These are phyloP conservation scores for Menura novaehollandiae DNA, from an alignment of 2,113 vertebrate genomes.

Conservation along the genomic window DNA sequence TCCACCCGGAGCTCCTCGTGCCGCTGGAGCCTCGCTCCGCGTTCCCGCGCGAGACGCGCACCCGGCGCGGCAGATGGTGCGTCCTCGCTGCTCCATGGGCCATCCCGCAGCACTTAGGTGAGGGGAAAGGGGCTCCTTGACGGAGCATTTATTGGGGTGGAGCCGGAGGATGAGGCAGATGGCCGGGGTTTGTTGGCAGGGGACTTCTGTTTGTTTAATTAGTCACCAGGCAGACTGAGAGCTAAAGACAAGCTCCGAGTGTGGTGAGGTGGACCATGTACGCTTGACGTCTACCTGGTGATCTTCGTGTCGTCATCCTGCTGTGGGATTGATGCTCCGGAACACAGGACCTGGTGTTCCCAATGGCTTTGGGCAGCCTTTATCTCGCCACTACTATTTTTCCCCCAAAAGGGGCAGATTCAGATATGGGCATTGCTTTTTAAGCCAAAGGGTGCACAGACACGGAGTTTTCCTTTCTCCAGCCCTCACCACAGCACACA, in stretches of 20 bases:
- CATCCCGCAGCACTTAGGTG: background rate
- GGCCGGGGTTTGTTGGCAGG: conserved; percentile 24
- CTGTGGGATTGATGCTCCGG: background rate
- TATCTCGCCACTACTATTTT: rapidly evolving
- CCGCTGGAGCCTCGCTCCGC: background rate
- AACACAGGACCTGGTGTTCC: rapidly evolving
- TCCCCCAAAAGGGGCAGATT: background rate
- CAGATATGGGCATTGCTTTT: rapidly evolving
- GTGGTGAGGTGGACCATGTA: background rate
- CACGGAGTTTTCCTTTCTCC: background rate
- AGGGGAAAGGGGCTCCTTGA: background rate
- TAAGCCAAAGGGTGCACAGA: background rate
- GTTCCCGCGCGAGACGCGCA: background rate
- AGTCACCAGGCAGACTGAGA: background rate
- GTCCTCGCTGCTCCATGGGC: background rate
- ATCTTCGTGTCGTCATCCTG: background rate
- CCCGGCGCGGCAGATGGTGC: background rate
- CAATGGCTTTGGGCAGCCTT: rapidly evolving
- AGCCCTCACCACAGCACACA: background rate
- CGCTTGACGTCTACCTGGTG: background rate
- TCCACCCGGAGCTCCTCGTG: background rate
- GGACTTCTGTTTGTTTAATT: conserved; percentile 47
- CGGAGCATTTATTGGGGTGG: background rate
- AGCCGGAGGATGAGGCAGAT: background rate
- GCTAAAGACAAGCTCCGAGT: background rate